Evolutionary conservation across 2,113 vertebrate species (phyloP), one percentile per base, ranked within the genome.

Genomic region (Cettia cetti): DNA sequence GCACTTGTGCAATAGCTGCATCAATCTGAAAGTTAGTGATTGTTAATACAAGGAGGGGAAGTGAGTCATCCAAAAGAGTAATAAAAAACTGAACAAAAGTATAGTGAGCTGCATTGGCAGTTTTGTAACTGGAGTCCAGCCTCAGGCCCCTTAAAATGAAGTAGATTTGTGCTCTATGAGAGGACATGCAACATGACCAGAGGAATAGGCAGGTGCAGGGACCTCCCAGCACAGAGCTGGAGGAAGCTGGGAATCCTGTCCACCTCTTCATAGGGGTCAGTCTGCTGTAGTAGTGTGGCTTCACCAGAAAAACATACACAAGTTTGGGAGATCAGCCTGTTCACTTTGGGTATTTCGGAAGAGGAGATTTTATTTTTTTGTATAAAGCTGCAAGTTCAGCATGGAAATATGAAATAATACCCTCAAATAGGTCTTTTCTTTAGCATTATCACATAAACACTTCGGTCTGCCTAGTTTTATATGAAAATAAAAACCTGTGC

Each of bases 301-400:
- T 84, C 54, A 47, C 66, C 39, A 39, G 10, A 47, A 44, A 68
- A 9, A 15, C 52, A 54, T 18, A 47, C 2, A 1, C 17, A 15
- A 12, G 7, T 16, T 1, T 21, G 39, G 30, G 23, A 72, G 30
- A 47, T 18, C 9, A 35, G 20, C 6, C 17, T 37, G 64, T 39
- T 77, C 3, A 0, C 30, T n/a, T n/a, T 0, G 0, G 45, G 15
- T 77, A 13, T 68, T 80, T 59, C 17, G 13, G 45, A 56, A 24
- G 2, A 24, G 37, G 8, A 79, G 13, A 12, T 1, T 0, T 0
- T 4, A 33, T 30, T 13, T 8, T 37, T 74, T 77, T 22, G 30
- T 30, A 50, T 5, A 24, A 82, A 75, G 37, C 16, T 64, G 57
- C 21, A 33, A 39, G 24, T n/a, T 66, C n/a, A 69, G 19, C 0